Evolutionary conservation across 1,140 invertebrate species (phyloP), one percentile per base, ranked within the genome.

Genomic region (Idris sp.): DNA sequence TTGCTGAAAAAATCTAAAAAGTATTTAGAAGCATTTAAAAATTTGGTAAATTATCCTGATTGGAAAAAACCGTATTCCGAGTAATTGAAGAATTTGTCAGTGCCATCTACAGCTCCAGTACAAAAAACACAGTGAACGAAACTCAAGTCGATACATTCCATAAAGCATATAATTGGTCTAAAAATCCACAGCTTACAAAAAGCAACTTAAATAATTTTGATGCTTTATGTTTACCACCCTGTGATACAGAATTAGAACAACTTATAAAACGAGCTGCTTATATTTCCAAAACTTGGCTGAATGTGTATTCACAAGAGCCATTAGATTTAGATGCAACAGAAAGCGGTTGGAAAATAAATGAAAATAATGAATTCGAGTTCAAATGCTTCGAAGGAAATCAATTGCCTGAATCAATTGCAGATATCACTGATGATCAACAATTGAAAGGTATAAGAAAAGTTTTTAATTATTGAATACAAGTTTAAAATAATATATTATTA

Each of bases 211-310:
- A 56, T 11, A 67, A 67, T 13, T 71, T 54, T 35, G 76, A 77
- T 16, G 65, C 76, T 9, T 77, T 56, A 9, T 71, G 53, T 43
- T 67, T 72, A 19, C 64, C 71, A 62, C 61, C 71, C 7, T 74
- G 76, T 25, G 26, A 53, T 9, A 16, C 31, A 4, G 76, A 67
- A 28, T 49, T 77, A 7, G 9, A 19, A 6, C 59, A 77, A 44
- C 54, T 74, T 10, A 44, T 77, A 13, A 25, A 15, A 28, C 49
- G 64, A 30, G 33, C 61, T 9, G 35, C 53, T 41, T 74, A 48
- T 30, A 77, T 74, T 11, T 41, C 31, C 22, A 25, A 68, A 25
- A 33, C 54, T 10, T 74, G 71, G 75, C 40, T 19, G 13, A 31
- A 65, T 22, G 53, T 58, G 18, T 11, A 68, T 48, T 9, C 4